Evolutionary conservation across 1,140 invertebrate species (phyloP).

Genomic region (Ooceraea biroi): DNA sequence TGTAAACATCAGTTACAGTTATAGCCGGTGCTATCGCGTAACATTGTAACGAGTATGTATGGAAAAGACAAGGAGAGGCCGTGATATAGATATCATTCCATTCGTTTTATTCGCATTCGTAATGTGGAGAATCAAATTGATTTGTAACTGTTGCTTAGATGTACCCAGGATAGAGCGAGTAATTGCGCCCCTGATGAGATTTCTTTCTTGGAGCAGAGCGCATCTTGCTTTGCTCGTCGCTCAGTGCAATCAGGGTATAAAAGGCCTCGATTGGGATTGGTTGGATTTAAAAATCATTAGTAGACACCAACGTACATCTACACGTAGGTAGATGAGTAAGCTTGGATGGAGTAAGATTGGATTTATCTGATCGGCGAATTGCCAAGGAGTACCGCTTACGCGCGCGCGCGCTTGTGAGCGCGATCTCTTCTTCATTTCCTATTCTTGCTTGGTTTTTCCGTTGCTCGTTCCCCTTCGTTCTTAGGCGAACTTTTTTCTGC

Average conservation of each 20-base stretch:
- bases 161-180: neutral
- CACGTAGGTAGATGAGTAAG: constrained; percentile 82
- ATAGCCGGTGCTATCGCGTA: neutral
- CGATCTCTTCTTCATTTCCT: constrained; percentile 69
- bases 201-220: constrained; percentile 29
- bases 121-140: neutral
- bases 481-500: constrained; percentile 43
- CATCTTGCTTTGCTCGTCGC: constrained; percentile 35
- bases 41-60: neutral
- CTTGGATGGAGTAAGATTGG: too few species aligned
- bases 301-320: constrained; percentile 74
- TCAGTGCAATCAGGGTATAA: constrained; percentile 77
- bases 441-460: constrained; percentile 67
- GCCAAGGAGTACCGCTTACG: constrained; percentile 71
- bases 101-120: neutral
- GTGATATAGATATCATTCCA: neutral
- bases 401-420: too few species aligned
- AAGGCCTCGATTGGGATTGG: constrained; percentile 79
- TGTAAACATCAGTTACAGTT: neutral
- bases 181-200: constrained; percentile 45
- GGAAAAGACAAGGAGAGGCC: neutral
- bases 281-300: constrained; percentile 83
- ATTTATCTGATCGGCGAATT: constrained; percentile 83
- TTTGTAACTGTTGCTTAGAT: constrained; percentile 26
- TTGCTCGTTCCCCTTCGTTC: constrained; percentile 21